Base-by-base conservation (phyloP, 2,113 vertebrate species). In the Lethenteron reissneri region DNA sequence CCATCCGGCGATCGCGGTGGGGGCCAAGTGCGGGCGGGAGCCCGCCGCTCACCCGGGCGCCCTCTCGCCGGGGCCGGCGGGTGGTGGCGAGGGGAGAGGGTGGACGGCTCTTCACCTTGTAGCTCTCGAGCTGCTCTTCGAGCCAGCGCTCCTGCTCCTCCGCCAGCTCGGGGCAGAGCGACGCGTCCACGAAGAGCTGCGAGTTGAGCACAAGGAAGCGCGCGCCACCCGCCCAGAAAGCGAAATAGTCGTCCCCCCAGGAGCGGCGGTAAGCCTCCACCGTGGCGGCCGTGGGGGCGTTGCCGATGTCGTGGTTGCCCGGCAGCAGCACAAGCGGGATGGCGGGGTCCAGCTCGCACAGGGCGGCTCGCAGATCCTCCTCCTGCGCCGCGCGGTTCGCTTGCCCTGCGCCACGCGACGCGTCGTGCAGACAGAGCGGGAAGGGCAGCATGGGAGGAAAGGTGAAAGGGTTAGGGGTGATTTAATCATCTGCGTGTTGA, bases 181-280 rank as follows among this genome's bases (percentile, higher is more conserved):
- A 89, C 59, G 82, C 79, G 71, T 95, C 84, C 0, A 78, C 84
- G 75, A 87, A 87, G 3, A 96, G 75, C 81, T 99, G 92, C 70
- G 94, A 95, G 80, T 99, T 99, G 75, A 97, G 81, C 72, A 95
- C 90, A 56, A 99, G 83, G 78, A 87, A 96, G 75, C 92, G 77
- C 73, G 92, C 86, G 1, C 92, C 91, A 3, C 89, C 89, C 8
- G 86, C 85, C 91, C 90, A 95, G 79, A 94, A 97, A 80, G 88
- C 88, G 80, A 95, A 99, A 78, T 94, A 99, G 79, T 96, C 91
- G 1, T 96, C 86, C 1, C 94, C 94, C 92, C 92, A 99, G 2
- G 76, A 80, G 9, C 58, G 77, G 78, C 86, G 81, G 74, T 83
- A 99, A 71, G 85, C 78, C 8, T 82, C 77, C 71, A 95, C 73